phyloP scores from a whole-genome alignment of 2,888 invertebrate genomes.

The Rotaria macrura region DNA sequence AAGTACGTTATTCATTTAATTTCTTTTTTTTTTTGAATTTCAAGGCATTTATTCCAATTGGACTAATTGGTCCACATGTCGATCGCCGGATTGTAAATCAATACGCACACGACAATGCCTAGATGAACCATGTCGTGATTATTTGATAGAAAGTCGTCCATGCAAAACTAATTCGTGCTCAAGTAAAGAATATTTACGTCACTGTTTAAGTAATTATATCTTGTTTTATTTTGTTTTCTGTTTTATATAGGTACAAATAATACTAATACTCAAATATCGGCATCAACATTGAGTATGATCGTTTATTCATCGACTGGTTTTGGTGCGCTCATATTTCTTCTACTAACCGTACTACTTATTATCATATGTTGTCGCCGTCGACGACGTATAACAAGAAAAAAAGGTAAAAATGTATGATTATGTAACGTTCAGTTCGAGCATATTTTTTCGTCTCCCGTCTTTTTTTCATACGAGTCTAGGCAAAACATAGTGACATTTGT shows the following conservation, averaged over 20 bases:
- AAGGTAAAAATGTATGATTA: neutral
- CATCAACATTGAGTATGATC: neutral
- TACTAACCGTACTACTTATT: neutral
- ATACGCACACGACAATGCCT: neutral
- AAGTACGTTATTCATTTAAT: neutral
- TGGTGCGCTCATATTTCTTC: neutral
- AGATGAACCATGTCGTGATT: neutral
- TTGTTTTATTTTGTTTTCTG: neutral
- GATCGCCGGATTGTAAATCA: neutral
- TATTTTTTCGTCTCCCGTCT: neutral
- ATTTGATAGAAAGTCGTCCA: neutral
- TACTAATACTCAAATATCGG: neutral
- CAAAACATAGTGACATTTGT: neutral
- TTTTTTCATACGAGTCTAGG: neutral
- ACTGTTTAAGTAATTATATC: neutral
- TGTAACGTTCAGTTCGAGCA: neutral
- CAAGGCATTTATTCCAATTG: neutral
- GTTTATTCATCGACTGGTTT: constrained; percentile 14
- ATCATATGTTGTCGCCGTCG: neutral
- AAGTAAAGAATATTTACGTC: neutral
- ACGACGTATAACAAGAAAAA: neutral
- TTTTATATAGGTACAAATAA: neutral
- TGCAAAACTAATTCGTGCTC: neutral
- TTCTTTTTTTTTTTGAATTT: neutral
- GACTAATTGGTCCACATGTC: constrained; percentile 13